Evolutionary conservation across 1,140 invertebrate genomes (phyloP), one percentile per base, ranked within the genome.

Genomic region (Hesperophylax magnus): DNA sequence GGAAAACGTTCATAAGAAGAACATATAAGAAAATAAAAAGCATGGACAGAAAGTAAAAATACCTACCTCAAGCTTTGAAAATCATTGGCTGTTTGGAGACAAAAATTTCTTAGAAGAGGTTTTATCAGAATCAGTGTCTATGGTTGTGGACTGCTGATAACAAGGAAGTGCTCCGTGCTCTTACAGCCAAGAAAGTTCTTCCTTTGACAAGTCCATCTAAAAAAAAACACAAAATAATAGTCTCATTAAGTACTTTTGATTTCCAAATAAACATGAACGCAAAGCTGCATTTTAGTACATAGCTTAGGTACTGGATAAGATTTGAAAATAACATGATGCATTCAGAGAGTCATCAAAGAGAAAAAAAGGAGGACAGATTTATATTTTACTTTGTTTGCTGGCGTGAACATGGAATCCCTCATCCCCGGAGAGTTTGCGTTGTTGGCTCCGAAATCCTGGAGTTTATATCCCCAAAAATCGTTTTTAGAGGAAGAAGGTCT

Each of bases 341-440:
- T 22, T 58, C 56, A n/a, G n/a, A n/a, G n/a, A n/a, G n/a, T n/a
- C n/a, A n/a, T n/a, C n/a, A n/a, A n/a, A n/a, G n/a, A 18, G 56
- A 58, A 58, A 20, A 17, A 56, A 56, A n/a, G n/a, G n/a, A n/a
- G n/a, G n/a, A n/a, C n/a, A n/a, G n/a, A n/a, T n/a, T n/a, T n/a
- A 65, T 6, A 27, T 31, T 14, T 65, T 27, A 31, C 18, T 27
- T 27, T 31, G 15, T 65, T 65, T 17, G 65, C 76, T 17, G 60
- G 72, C n/a, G 20, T 31, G 69, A 84, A 84, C 65, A 82, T 78
- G 17, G 83, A 84, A 61, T 84, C 83, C 77, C 83, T 65, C 20
- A 84, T 52, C 4, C 58, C 61, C 6, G 78, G 78, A 47, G 77
- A 61, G 65, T 78, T 80, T 53, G 7, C 60, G n/a, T 11, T 17